Conservation (phyloP, 2,113 vertebrate species). For the Tringa solitaria region DNA sequence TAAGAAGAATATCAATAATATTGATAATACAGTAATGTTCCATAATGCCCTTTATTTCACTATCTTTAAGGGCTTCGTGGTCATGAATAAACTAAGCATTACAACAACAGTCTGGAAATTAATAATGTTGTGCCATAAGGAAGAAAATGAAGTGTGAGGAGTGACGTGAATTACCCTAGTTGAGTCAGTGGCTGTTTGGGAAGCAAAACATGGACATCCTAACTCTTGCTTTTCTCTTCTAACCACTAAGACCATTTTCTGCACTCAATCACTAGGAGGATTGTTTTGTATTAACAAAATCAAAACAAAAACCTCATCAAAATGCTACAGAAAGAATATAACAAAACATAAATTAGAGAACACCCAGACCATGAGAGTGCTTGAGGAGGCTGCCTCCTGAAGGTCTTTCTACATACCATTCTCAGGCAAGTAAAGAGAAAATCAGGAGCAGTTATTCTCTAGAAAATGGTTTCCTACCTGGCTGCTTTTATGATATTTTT, state of each 20-base stretch:
- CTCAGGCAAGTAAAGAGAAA: neutral
- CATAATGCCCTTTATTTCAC: neutral
- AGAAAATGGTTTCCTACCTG: neutral
- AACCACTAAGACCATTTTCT: neutral
- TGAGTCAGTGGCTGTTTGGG: neutral
- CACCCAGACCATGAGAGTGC: rapidly evolving
- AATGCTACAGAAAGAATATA: neutral
- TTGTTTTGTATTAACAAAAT: neutral
- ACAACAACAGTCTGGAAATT: neutral
- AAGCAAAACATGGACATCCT: neutral
- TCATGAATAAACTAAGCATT: neutral
- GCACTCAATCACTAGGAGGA: neutral
- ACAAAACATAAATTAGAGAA: neutral
- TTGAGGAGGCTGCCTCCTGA: neutral
- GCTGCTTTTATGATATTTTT: neutral
- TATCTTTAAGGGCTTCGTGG: neutral
- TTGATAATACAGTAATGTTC: neutral
- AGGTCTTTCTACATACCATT: neutral
- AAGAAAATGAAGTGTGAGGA: neutral
- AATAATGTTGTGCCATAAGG: neutral
- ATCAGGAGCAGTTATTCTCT: neutral
- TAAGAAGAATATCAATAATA: neutral
- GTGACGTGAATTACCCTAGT: neutral
- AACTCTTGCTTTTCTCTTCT: neutral
- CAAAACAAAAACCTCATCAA: neutral